Percentiles rank a stretch among this genome's conserved stretches.
Evolutionary conservation across 1,140 invertebrate genomes (phyloP).

Genomic region (Drosophila truncata): DNA sequence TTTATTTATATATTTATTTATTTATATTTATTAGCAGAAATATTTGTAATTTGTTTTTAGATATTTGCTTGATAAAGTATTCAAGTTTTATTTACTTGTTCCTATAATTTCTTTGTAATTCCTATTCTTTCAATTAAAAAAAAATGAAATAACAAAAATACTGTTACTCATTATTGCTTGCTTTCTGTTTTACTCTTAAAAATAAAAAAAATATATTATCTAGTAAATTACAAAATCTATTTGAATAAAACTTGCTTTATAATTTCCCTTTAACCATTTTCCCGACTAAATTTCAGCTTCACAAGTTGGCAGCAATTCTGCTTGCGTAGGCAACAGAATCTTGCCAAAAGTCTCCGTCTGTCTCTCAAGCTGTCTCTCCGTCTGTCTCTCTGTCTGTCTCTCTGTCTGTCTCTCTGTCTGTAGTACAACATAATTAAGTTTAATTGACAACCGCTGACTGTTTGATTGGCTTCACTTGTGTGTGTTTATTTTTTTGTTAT

Average conservation of each 20-base stretch:
- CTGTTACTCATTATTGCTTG: too few relatives aligned
- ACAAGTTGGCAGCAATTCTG: background rate
- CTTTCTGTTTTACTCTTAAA: background rate
- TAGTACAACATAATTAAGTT: slow-evolving; percentile 52
- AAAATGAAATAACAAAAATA: too few relatives aligned
- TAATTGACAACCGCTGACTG: slow-evolving; percentile 56
- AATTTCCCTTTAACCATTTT: background rate
- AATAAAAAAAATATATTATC: background rate
- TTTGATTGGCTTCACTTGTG: slow-evolving; percentile 54
- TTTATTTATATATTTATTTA: too few relatives aligned
- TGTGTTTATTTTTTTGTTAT: background rate
- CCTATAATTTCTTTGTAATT: too few relatives aligned
- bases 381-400: background rate
- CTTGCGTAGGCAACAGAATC: slow-evolving; percentile 5
- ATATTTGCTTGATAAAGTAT: too few relatives aligned
- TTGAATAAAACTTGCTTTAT: background rate
- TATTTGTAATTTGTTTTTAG: too few relatives aligned
- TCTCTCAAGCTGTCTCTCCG: background rate
- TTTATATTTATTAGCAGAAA: too few relatives aligned
- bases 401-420: background rate
- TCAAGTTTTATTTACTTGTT: too few relatives aligned
- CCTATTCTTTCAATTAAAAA: too few relatives aligned
- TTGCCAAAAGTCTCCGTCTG: slow-evolving; percentile 3
- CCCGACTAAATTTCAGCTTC: background rate
- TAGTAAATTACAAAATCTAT: too few relatives aligned